These are phyloP conservation scores for Bombus sylvicola DNA, from an alignment of 1,140 invertebrate genomes.

Conservation along the genomic window DNA sequence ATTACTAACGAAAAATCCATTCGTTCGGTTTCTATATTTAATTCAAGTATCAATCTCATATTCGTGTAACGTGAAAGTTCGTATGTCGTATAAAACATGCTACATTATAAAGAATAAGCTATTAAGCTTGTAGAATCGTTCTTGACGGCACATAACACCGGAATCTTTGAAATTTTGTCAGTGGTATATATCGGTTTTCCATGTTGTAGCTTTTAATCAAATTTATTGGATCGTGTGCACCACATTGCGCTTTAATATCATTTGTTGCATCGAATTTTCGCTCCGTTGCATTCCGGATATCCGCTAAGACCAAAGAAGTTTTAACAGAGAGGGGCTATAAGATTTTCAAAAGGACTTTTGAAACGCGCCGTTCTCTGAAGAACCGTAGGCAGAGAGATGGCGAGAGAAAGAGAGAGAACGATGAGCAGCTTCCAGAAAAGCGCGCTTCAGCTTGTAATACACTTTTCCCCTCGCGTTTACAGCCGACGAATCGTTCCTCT, in stretches of 20 bases:
- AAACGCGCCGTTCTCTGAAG: constrained; percentile 3
- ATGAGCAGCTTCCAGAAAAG: constrained; percentile 14
- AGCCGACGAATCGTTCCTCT: constrained; percentile 20
- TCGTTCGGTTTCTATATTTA: background rate
- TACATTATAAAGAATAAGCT: background rate
- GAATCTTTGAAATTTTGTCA: background rate
- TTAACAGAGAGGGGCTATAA: constrained; percentile 6
- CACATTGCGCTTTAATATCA: constrained; percentile 24
- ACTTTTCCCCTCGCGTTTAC: constrained; percentile 35
- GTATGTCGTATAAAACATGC: background rate
- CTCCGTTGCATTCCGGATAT: constrained; percentile 25
- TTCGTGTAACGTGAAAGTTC: background rate
- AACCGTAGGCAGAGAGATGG: background rate
- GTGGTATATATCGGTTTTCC: background rate
- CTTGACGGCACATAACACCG: accelerated
- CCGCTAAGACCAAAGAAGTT: constrained; percentile 40
- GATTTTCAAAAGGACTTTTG: constrained; percentile 45
- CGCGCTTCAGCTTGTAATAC: constrained; percentile 44
- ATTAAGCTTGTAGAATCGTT: background rate
- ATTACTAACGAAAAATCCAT: background rate
- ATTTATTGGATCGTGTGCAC: background rate
- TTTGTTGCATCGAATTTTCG: constrained; percentile 32
- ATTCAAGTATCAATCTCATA: background rate
- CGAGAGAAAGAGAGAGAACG: background rate
- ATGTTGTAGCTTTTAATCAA: background rate